Evolutionary conservation across 2,888 invertebrate species (phyloP).

Genomic region (Andrena bucephala): DNA sequence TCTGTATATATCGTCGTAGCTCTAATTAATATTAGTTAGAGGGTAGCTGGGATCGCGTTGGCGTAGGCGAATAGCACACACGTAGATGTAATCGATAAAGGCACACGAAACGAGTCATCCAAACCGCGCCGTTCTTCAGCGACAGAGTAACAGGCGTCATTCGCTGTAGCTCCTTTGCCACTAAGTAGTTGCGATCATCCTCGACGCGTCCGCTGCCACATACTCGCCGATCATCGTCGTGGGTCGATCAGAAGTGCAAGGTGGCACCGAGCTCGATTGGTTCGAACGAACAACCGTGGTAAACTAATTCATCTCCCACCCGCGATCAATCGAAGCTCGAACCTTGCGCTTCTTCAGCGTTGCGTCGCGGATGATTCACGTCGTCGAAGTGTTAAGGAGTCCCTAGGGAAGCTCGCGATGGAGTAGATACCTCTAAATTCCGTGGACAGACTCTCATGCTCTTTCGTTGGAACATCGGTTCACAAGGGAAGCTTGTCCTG

Average conservation of each 20-base stretch:
- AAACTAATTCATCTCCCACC: too few species aligned
- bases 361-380: neutral
- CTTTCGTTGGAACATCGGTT: constrained; percentile 4
- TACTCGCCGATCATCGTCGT: too few species aligned
- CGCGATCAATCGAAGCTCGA: neutral
- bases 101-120: constrained; percentile 48
- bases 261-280: too few species aligned
- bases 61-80: constrained; percentile 53
- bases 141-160: constrained; percentile 39
- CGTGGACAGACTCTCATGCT: neutral
- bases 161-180: constrained; percentile 24
- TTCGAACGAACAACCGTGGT: too few species aligned
- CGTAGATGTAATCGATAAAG: constrained; percentile 60
- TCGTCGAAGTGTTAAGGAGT: neutral
- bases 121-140: constrained; percentile 36
- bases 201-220: constrained; percentile 8
- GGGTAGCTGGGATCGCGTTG: constrained; percentile 59
- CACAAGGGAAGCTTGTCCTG: neutral
- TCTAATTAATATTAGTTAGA: constrained; percentile 70
- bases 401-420: constrained; percentile 27
- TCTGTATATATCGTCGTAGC: constrained; percentile 77
- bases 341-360: constrained; percentile 1
- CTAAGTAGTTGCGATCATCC: constrained; percentile 13
- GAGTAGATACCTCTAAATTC: too few species aligned
- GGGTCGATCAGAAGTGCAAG: too few species aligned